A percentile compares a stretch with the other conserved stretches of the same genome.
Conservation (phyloP, 2,888 invertebrate genomes). For the Phragmatobia fuliginosa region DNA sequence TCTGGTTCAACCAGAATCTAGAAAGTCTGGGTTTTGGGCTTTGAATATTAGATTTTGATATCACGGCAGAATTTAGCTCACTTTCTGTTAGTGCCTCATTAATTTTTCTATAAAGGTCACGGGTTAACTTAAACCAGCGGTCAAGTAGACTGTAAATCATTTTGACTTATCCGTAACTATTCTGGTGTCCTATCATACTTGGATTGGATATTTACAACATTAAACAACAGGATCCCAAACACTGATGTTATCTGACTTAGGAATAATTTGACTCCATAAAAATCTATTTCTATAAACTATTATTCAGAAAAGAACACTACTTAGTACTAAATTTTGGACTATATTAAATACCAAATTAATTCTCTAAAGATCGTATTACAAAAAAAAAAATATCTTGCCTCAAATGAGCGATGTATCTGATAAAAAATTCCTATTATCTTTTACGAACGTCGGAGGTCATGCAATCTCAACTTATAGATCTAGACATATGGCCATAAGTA, state of each 20-base stretch:
- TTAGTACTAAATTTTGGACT: background rate
- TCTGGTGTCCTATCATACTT: background rate
- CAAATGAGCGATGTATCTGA: background rate
- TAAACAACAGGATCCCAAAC: background rate
- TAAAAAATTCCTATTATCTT: slow-evolving; percentile 8
- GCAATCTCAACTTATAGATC: slow-evolving; percentile 34
- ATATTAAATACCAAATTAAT: background rate
- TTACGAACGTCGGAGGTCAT: slow-evolving; percentile 28
- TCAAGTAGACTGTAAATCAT: background rate
- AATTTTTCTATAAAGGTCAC: background rate
- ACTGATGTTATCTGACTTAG: background rate
- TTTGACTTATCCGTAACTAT: background rate
- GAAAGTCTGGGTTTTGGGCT: background rate
- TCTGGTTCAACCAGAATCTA: background rate
- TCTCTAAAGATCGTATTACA: background rate
- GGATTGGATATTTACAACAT: background rate
- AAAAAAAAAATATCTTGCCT: background rate
- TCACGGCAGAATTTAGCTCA: background rate
- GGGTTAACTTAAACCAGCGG: background rate
- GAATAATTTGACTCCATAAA: too few species aligned
- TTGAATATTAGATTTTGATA: background rate
- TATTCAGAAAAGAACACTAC: background rate
- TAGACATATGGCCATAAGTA: slow-evolving; percentile 33
- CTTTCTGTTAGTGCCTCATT: background rate
- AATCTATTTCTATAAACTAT: too few species aligned